These are phyloP conservation scores for Panonychus citri DNA, from an alignment of 1,140 invertebrate genomes.

Conservation along the genomic window DNA sequence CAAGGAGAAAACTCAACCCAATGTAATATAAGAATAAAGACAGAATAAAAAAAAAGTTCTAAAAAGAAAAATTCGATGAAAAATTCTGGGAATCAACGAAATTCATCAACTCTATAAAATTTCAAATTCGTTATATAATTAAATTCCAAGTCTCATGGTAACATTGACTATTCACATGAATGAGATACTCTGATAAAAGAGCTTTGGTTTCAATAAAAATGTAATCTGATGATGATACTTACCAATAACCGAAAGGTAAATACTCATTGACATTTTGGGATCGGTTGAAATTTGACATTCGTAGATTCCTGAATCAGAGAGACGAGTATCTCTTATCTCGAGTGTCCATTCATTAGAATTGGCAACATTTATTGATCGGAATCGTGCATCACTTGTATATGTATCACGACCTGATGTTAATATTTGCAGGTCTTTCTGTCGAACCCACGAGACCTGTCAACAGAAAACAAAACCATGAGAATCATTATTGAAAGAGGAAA, in stretches of 20 bases:
- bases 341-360: constrained; percentile 71
- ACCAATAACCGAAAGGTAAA: not conserved
- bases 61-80: no score
- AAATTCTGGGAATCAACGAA: no score
- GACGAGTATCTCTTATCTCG: constrained; percentile 72
- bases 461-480: no score
- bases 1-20: no score
- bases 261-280: not conserved
- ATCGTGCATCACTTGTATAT: constrained; percentile 68
- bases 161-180: not conserved
- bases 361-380: constrained; percentile 55
- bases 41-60: no score
- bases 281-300: constrained; percentile 66
- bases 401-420: constrained; percentile 63
- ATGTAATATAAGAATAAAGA: no score
- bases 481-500: no score
- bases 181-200: not conserved
- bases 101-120: no score
- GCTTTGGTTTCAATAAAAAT: not conserved
- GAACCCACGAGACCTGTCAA: constrained; percentile 64
- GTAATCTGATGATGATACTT: not conserved
- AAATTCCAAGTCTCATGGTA: not conserved
- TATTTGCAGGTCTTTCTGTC: constrained; percentile 66
- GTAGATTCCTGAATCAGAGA: constrained; percentile 61
- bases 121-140: not conserved